These are phyloP conservation scores for Leptinotarsa undecemlineata DNA, from an alignment of 1,140 invertebrate genomes.

Conservation along the genomic window DNA sequence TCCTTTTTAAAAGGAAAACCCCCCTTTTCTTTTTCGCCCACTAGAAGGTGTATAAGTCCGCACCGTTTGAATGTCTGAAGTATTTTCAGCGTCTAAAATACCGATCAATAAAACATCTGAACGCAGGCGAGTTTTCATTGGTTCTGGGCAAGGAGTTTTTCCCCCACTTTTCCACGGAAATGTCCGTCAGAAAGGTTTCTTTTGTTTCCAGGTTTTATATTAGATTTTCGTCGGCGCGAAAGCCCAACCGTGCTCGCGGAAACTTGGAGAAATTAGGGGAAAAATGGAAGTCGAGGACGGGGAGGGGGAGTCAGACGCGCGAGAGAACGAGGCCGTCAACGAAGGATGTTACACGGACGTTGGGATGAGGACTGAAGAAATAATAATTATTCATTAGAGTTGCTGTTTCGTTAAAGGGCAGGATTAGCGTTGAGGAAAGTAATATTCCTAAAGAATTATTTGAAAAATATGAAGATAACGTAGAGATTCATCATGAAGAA, in stretches of 20 bases:
- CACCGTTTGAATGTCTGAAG: constrained; percentile 44
- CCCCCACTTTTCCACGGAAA: constrained; percentile 49
- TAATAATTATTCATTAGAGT: not conserved
- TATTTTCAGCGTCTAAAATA: constrained; percentile 45
- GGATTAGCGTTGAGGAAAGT: not conserved
- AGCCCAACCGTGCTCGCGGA: constrained; percentile 20
- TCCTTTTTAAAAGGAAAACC: constrained; percentile 40
- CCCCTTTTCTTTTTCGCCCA: constrained; percentile 33
- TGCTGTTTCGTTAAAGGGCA: not conserved
- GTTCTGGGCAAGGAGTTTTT: constrained; percentile 48
- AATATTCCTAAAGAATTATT: too few species aligned
- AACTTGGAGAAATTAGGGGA: constrained; percentile 21
- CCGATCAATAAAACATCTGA: constrained; percentile 50
- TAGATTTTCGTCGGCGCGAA: constrained; percentile 40
- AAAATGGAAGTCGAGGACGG: constrained; percentile 9
- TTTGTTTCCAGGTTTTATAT: constrained; percentile 50
- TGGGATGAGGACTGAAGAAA: constrained; percentile 4
- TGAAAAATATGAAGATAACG: too few species aligned
- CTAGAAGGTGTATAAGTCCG: constrained; percentile 37
- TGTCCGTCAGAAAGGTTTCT: constrained; percentile 50
- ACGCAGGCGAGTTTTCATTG: constrained; percentile 48
- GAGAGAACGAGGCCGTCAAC: constrained; percentile 21
- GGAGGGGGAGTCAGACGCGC: constrained; percentile 23
- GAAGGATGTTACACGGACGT: constrained; percentile 16
- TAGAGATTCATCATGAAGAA: too few species aligned